Evolutionary conservation across 2,888 invertebrate genomes (phyloP).

Genomic region (Tiphia femorata): DNA sequence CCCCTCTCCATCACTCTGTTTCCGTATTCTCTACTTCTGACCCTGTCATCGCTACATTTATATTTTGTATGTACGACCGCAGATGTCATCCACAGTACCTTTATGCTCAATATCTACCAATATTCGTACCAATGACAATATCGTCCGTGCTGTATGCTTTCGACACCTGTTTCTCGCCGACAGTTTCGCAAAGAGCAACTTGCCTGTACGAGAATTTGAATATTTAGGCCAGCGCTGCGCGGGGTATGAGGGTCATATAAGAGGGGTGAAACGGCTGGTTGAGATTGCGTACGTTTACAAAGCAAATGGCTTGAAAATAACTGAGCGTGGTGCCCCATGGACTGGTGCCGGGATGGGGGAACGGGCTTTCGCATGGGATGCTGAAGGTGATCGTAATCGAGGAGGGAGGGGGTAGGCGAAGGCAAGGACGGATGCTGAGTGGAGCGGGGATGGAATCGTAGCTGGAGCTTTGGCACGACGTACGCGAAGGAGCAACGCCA

Average conservation of each 20-base stretch:
- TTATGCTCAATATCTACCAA: too few relatives aligned
- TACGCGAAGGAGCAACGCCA: not conserved
- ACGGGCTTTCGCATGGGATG: slow-evolving; percentile 34
- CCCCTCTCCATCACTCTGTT: too few relatives aligned
- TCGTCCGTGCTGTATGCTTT: too few relatives aligned
- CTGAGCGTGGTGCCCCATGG: slow-evolving; percentile 60
- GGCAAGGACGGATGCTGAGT: not conserved
- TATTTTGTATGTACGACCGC: too few relatives aligned
- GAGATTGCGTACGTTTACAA: slow-evolving; percentile 68
- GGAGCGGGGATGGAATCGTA: not conserved
- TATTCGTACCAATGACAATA: too few relatives aligned
- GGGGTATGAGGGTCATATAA: slow-evolving; percentile 28
- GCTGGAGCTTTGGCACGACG: not conserved
- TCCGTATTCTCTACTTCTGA: too few relatives aligned
- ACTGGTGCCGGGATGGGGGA: slow-evolving; percentile 43
- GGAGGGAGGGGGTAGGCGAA: slow-evolving; percentile 19
- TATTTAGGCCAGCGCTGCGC: slow-evolving; percentile 37
- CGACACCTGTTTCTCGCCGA: too few relatives aligned
- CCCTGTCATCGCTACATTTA: too few relatives aligned
- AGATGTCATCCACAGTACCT: too few relatives aligned
- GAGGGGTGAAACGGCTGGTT: slow-evolving; percentile 32
- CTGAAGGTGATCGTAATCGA: slow-evolving; percentile 30
- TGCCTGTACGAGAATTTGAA: slow-evolving; percentile 33
- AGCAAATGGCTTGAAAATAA: slow-evolving; percentile 69
- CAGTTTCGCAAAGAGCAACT: slow-evolving; percentile 8